Evolutionary conservation across 2,888 invertebrate species (phyloP).

Genomic region (Xestia rhomboidea): DNA sequence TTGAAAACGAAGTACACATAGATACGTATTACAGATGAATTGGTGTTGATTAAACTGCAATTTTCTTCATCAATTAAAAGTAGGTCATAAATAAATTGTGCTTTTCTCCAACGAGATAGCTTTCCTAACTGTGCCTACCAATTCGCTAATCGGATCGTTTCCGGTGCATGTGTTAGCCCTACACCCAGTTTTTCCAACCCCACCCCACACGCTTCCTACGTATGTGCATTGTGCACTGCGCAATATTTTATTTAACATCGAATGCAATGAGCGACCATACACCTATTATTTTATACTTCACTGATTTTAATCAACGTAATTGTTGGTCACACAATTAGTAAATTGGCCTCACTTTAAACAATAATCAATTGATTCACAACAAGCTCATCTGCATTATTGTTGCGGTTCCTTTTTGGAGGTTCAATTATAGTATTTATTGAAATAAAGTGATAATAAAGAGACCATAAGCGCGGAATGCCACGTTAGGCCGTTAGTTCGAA

Average conservation of each 20-base stretch:
- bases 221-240: constrained; percentile 13
- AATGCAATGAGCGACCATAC: constrained; percentile 20
- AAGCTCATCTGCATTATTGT: background rate
- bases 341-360: constrained; percentile 29
- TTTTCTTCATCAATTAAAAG: constrained; percentile 11
- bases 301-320: constrained; percentile 53
- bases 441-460: background rate
- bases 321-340: constrained; percentile 24
- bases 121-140: constrained; percentile 45
- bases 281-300: constrained; percentile 33
- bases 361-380: constrained; percentile 26
- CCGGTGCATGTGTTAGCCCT: constrained; percentile 44
- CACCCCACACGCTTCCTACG: constrained; percentile 26
- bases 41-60: background rate
- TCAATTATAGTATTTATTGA: background rate
- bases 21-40: background rate
- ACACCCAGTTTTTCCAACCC: constrained; percentile 20
- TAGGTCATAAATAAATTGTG: constrained; percentile 7
- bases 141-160: constrained; percentile 63
- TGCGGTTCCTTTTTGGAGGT: background rate
- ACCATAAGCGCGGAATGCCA: background rate
- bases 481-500: background rate
- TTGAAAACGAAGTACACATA: background rate
- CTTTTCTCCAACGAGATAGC: constrained; percentile 38
- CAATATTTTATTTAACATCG: constrained; percentile 29